phyloP scores from a whole-genome alignment of 2,113 vertebrate species.

The Pteropus alecto region DNA sequence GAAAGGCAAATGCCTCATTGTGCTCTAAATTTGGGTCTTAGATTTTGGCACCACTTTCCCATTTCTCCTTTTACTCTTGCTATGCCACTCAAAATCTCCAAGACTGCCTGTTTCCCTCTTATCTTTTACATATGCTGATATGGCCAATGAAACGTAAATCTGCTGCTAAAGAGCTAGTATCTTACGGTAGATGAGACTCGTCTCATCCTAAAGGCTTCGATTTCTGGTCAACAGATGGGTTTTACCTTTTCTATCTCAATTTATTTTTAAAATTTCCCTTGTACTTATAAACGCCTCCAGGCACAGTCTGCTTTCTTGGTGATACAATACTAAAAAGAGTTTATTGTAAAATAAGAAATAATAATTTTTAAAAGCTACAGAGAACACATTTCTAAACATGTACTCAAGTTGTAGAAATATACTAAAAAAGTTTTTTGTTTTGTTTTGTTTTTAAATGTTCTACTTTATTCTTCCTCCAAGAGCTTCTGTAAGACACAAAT shows the following conservation, averaged over 20 bases:
- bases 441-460: conserved; percentile 36
- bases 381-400: conserved; percentile 10
- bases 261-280: conserved; percentile 47
- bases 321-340: conserved; percentile 26
- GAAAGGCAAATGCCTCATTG: neutral
- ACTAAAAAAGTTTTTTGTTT: neutral
- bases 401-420: conserved; percentile 3
- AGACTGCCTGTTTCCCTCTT: neutral
- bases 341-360: conserved; percentile 45
- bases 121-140: neutral
- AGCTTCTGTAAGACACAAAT: conserved; percentile 8
- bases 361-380: conserved; percentile 9
- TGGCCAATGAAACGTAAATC: neutral
- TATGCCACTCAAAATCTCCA: neutral
- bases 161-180: neutral
- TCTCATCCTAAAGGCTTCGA: neutral
- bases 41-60: neutral
- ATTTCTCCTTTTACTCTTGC: neutral
- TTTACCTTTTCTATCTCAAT: neutral
- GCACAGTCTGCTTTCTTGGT: conserved; percentile 12
- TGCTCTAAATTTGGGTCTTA: neutral
- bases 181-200: neutral
- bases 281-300: conserved; percentile 14
- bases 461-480: neutral
- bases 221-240: conserved; percentile 22